Conservation (phyloP, 2,888 invertebrate species). For the Apodemia zela region DNA sequence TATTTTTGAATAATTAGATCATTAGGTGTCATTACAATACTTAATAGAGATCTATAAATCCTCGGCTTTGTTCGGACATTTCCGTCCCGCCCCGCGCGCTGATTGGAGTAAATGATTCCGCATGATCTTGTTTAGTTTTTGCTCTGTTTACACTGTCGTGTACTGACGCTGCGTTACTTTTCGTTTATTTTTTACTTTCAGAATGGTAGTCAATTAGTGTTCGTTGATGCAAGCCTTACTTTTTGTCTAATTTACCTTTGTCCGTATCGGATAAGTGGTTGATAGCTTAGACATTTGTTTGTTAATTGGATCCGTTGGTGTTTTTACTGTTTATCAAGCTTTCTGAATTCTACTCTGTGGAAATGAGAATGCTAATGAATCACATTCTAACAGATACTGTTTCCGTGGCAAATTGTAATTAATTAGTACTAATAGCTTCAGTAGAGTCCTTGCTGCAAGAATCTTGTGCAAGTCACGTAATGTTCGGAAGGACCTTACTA, state of each 20-base stretch:
- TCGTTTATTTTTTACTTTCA: conserved; percentile 43
- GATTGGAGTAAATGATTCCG: conserved; percentile 75
- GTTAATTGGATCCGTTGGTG: conserved; percentile 29
- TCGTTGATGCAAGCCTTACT: conserved; percentile 29
- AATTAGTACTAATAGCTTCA: too few species aligned
- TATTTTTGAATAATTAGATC: conserved; percentile 6
- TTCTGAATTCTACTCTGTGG: conserved; percentile 2
- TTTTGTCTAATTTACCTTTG: conserved; percentile 33
- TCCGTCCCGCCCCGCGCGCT: conserved; percentile 36
- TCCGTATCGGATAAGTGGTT: conserved; percentile 28
- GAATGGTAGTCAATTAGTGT: conserved; percentile 61
- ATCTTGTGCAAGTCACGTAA: too few species aligned
- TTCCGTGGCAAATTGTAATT: background rate
- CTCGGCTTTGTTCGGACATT: background rate
- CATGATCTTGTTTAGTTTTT: conserved; percentile 72
- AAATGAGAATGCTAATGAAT: conserved; percentile 10
- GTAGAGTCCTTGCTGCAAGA: too few species aligned
- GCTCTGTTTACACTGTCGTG: conserved; percentile 61
- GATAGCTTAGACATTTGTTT: conserved; percentile 30
- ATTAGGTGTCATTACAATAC: conserved; percentile 1
- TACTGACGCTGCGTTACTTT: conserved; percentile 47
- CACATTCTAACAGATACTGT: background rate
- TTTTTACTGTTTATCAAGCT: conserved; percentile 7
- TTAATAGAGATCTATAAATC: conserved; percentile 19
- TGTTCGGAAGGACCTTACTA: too few species aligned